A percentile compares a stretch with the other conserved stretches of the same genome.
Evolutionary conservation across 1,140 invertebrate genomes (phyloP).

Genomic region (Uloborus diversus): DNA sequence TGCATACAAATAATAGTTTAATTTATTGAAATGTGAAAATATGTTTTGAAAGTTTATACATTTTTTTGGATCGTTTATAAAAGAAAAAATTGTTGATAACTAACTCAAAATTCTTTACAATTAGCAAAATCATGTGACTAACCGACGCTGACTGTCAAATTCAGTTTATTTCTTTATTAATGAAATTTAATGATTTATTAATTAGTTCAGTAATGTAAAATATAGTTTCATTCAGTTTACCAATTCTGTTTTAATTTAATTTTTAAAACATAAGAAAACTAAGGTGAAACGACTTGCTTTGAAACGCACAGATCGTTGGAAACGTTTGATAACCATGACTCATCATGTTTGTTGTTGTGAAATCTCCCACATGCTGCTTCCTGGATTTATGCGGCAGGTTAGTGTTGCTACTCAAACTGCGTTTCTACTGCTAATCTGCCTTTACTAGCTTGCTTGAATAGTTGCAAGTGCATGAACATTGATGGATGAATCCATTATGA

Average conservation of each 20-base stretch:
- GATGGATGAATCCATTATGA: background rate
- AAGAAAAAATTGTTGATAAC: too few species aligned
- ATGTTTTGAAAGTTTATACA: too few species aligned
- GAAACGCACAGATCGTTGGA: constrained; percentile 48
- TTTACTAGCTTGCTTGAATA: constrained; percentile 31
- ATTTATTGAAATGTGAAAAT: too few species aligned
- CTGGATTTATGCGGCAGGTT: constrained; percentile 55
- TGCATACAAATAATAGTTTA: too few species aligned
- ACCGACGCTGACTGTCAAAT: too few species aligned
- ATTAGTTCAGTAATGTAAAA: too few species aligned
- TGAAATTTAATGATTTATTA: too few species aligned
- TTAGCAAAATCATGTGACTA: too few species aligned
- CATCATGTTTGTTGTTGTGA: constrained; percentile 58
- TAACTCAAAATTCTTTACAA: too few species aligned
- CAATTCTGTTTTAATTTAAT: constrained; percentile 3
- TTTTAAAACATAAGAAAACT: constrained; percentile 45
- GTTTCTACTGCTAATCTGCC: constrained; percentile 36
- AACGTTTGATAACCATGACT: constrained; percentile 51
- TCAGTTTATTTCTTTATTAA: too few species aligned
- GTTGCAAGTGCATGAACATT: constrained; percentile 40
- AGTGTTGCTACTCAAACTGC: constrained; percentile 40
- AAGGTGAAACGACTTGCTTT: constrained; percentile 33
- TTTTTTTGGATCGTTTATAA: too few species aligned
- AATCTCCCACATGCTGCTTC: constrained; percentile 49
- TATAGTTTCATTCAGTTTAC: too few species aligned